Evolutionary conservation across 2,888 invertebrate genomes (phyloP).

Genomic region (Leucoma salicis): DNA sequence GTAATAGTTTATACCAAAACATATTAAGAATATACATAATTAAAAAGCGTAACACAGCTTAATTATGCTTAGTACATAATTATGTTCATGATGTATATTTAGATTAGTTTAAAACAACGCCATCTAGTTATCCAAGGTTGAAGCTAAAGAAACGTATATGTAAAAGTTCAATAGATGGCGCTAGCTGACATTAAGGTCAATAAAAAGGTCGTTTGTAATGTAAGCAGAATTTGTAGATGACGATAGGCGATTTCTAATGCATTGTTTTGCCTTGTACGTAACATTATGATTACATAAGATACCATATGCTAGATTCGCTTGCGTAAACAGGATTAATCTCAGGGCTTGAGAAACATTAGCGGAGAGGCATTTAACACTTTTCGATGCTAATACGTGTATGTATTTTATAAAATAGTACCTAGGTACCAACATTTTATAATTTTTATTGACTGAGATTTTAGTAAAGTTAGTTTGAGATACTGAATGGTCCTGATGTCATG

Average conservation of each 20-base stretch:
- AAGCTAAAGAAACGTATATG: background rate
- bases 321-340: constrained; percentile 12
- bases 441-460: no score
- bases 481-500: no score
- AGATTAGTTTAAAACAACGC: constrained; percentile 15
- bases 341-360: background rate
- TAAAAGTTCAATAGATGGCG: constrained; percentile 18
- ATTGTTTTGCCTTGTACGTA: constrained; percentile 21
- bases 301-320: constrained; percentile 17
- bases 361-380: no score
- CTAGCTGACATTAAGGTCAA: constrained; percentile 11
- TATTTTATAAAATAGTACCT: no score
- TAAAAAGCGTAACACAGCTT: background rate
- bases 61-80: no score
- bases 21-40: background rate
- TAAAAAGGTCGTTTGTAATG: constrained; percentile 8
- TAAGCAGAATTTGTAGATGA: constrained; percentile 16
- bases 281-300: constrained; percentile 23
- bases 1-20: background rate
- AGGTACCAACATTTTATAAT: no score
- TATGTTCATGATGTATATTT: no score
- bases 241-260: constrained; percentile 31
- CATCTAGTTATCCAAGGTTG: constrained; percentile 13
- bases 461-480: no score
- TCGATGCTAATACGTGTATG: no score